These are phyloP conservation scores for Neosalanx taihuensis DNA, from an alignment of 2,797 vertebrate genomes.

Conservation along the genomic window DNA sequence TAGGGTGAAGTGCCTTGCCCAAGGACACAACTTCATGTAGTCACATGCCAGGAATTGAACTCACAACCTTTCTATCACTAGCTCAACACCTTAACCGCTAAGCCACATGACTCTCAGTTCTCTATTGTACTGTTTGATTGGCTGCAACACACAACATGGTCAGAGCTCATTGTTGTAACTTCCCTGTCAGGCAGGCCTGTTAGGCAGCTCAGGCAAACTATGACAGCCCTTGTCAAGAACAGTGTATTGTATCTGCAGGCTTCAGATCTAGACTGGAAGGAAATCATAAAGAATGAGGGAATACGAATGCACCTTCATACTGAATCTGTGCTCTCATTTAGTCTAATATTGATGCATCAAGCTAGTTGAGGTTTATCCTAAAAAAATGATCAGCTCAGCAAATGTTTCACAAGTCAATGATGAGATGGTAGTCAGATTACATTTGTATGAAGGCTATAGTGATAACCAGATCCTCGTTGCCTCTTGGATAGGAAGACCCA, in stretches of 20 bases:
- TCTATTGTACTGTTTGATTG: slow-evolving; percentile 35
- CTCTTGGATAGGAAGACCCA: slow-evolving; percentile 18
- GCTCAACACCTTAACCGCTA: no score
- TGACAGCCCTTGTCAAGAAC: slow-evolving; percentile 43
- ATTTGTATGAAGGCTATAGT: neutral
- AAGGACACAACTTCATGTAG: no score
- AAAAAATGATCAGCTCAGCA: neutral
- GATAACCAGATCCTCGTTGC: neutral
- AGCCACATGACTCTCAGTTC: no score
- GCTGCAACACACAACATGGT: slow-evolving; percentile 53
- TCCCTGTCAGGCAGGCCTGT: slow-evolving; percentile 29
- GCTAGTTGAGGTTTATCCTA: neutral
- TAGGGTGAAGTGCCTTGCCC: no score
- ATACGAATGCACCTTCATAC: neutral
- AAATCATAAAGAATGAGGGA: neutral
- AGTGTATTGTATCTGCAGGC: slow-evolving; percentile 5
- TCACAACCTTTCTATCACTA: no score
- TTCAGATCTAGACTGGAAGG: neutral
- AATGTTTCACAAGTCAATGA: neutral
- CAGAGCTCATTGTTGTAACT: slow-evolving; percentile 61
- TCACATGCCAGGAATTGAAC: no score
- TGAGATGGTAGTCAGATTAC: neutral
- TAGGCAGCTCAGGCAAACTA: slow-evolving; percentile 52
- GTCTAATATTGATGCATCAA: neutral
- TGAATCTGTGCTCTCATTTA: neutral